A percentile compares a stretch with the other conserved stretches of the same genome.
Evolutionary conservation across 2,113 vertebrate species (phyloP).

Genomic region (Potamarius usumacintae): DNA sequence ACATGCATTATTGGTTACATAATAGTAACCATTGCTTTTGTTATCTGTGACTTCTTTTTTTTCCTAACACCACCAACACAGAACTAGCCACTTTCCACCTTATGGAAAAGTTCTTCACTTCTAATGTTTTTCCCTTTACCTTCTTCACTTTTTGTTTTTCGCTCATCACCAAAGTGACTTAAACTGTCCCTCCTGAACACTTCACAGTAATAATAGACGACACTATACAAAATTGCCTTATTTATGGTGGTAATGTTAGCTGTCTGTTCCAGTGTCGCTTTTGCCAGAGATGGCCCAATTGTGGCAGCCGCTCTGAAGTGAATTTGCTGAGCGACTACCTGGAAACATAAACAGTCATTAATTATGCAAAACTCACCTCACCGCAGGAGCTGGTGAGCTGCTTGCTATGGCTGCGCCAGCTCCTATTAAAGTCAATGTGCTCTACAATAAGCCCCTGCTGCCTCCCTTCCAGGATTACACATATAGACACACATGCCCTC

Average conservation of each 20-base stretch:
- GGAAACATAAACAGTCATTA: constrained; percentile 82
- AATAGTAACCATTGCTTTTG: neutral
- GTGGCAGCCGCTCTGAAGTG: constrained; percentile 70
- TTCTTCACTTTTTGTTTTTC: constrained; percentile 21
- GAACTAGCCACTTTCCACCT: neutral
- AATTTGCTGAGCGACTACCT: constrained; percentile 77
- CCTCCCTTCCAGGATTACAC: constrained; percentile 64
- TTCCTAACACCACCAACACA: neutral
- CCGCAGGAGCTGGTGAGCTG: constrained; percentile 65
- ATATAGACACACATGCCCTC: constrained; percentile 39
- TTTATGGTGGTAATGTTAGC: constrained; percentile 76
- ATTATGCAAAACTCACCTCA: constrained; percentile 79
- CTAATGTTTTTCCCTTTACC: constrained; percentile 18
- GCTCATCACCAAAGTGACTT: constrained; percentile 64
- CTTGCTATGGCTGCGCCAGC: constrained; percentile 63
- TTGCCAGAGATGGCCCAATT: constrained; percentile 56
- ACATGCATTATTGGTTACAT: neutral
- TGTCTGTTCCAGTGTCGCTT: constrained; percentile 74
- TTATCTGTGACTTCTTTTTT: neutral
- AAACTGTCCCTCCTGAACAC: constrained; percentile 65
- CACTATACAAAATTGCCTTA: constrained; percentile 78
- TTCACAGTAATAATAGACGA: constrained; percentile 73
- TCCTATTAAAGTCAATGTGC: constrained; percentile 73
- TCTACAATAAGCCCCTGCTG: constrained; percentile 70
- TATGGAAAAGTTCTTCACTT: constrained; percentile 63